phyloP scores from a whole-genome alignment of 2,888 invertebrate genomes.

The Stenurella melanura region DNA sequence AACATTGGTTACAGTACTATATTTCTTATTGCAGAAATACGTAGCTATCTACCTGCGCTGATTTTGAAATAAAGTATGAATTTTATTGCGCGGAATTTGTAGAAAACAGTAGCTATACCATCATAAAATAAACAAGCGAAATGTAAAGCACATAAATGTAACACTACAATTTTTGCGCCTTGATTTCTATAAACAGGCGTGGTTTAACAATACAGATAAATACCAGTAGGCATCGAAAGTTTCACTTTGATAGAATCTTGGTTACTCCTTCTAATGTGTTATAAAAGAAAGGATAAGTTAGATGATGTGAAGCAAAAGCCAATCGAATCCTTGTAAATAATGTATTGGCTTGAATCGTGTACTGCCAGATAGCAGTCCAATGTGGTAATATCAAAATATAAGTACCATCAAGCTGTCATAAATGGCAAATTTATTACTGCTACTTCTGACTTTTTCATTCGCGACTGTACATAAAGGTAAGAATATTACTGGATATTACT shows the following conservation, averaged over 20 bases:
- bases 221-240: slow-evolving; percentile 2
- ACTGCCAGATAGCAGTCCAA: slow-evolving; percentile 46
- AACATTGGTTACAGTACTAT: not conserved
- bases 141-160: slow-evolving; percentile 50
- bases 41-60: slow-evolving; percentile 35
- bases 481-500: slow-evolving; percentile 9
- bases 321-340: slow-evolving; percentile 27
- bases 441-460: slow-evolving; percentile 35
- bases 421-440: slow-evolving; percentile 50
- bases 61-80: slow-evolving; percentile 38
- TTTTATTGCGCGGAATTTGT: slow-evolving; percentile 42
- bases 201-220: slow-evolving; percentile 49
- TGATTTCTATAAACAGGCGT: slow-evolving; percentile 56
- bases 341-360: slow-evolving; percentile 48
- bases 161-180: slow-evolving; percentile 52
- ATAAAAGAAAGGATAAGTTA: not conserved
- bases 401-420: slow-evolving; percentile 49
- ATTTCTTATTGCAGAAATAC: not conserved
- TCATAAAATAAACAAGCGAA: slow-evolving; percentile 54
- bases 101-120: slow-evolving; percentile 54
- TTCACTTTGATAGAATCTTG: not conserved
- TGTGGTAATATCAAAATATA: slow-evolving; percentile 53
- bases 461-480: not conserved
- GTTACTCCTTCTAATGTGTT: not conserved
- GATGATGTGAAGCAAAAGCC: slow-evolving; percentile 29